These are phyloP conservation scores for Conchocele bisecta DNA, from an alignment of 2,888 invertebrate species.

Conservation along the genomic window DNA sequence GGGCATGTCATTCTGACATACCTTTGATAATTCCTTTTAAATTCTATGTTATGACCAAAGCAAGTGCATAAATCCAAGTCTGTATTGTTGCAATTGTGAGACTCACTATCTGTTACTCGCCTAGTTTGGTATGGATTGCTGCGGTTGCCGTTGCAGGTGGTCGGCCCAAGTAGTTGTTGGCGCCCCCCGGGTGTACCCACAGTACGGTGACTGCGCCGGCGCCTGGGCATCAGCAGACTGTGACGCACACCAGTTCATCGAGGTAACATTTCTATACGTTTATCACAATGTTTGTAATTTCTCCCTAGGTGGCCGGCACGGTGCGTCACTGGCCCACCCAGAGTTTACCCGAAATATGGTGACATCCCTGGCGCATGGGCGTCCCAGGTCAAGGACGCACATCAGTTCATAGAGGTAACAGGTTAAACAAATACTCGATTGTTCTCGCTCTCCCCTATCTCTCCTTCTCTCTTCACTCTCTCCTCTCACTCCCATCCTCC, in stretches of 20 bases:
- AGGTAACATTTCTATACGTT: conserved; percentile 52
- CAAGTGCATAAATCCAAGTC: too few relatives aligned
- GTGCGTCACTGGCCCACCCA: conserved; percentile 66
- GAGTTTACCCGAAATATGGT: conserved; percentile 74
- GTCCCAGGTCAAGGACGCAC: conserved; percentile 43
- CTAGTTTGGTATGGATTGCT: too few relatives aligned
- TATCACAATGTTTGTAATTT: not conserved
- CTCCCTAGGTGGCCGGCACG: conserved; percentile 68
- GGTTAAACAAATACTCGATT: not conserved
- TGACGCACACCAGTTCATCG: conserved; percentile 66
- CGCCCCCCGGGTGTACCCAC: conserved; percentile 70
- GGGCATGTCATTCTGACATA: too few relatives aligned
- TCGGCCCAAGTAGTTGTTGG: conserved; percentile 68
- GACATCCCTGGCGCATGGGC: conserved; percentile 74
- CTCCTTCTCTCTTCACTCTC: not conserved
- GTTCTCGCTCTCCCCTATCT: not conserved
- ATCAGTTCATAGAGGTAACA: conserved; percentile 71
- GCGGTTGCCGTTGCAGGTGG: conserved; percentile 71
- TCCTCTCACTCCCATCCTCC: too few relatives aligned
- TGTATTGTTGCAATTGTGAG: too few relatives aligned
- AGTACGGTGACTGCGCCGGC: conserved; percentile 72
- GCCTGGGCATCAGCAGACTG: conserved; percentile 66
- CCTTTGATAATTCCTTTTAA: too few relatives aligned
- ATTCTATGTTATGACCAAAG: too few relatives aligned
- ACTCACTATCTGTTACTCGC: too few relatives aligned